These are phyloP conservation scores for Dicrurus megarhynchus DNA, from an alignment of 2,113 vertebrate species.

Conservation along the genomic window DNA sequence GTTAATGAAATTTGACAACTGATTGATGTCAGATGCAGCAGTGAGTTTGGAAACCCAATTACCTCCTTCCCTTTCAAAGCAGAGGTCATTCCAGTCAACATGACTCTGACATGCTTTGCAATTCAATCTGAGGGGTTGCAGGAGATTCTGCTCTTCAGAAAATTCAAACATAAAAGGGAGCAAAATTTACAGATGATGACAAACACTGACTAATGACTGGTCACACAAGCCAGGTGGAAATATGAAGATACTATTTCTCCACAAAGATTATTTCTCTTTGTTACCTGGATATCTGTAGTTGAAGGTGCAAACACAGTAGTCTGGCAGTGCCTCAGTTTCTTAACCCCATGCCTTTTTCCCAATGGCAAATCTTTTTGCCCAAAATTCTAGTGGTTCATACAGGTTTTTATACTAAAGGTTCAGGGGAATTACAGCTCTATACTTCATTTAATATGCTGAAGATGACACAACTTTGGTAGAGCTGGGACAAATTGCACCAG, in stretches of 20 bases:
- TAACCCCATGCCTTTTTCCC: not conserved
- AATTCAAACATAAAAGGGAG: not conserved
- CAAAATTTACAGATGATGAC: not conserved
- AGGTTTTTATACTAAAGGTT: not conserved
- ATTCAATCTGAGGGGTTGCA: not conserved
- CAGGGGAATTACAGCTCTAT: not conserved
- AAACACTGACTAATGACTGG: not conserved
- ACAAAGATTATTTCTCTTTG: not conserved
- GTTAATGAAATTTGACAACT: constrained; percentile 60
- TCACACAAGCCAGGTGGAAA: not conserved
- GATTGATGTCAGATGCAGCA: constrained; percentile 44
- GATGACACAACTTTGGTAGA: not conserved
- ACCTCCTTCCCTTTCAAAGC: constrained; percentile 34
- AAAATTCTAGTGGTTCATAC: not conserved
- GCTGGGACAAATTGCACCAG: not conserved
- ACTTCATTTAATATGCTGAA: not conserved
- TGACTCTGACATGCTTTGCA: not conserved
- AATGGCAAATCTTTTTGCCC: not conserved
- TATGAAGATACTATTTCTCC: not conserved
- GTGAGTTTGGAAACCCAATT: constrained; percentile 51
- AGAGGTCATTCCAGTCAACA: constrained; percentile 47
- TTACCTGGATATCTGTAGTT: not conserved
- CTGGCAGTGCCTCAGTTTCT: not conserved
- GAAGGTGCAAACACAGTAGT: not conserved
- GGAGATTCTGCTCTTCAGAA: not conserved